Conservation (phyloP, 2,113 vertebrate species). For the Hylia prasina region DNA sequence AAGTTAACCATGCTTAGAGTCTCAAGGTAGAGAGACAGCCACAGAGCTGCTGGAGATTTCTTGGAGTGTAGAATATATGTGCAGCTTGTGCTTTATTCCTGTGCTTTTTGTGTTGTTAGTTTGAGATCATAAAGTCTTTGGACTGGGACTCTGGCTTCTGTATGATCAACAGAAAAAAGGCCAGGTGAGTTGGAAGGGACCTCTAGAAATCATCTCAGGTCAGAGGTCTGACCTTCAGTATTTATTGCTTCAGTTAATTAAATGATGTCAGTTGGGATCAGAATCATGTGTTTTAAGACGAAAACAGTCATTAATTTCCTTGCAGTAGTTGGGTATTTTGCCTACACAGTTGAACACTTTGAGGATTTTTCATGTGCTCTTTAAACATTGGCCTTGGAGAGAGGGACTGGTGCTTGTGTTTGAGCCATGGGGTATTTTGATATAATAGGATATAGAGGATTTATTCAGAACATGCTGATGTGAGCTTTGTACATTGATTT, state of each 20-base stretch:
- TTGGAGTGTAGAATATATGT: not conserved
- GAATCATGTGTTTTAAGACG: not conserved
- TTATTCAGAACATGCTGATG: not conserved
- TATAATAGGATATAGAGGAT: not conserved
- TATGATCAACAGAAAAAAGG: not conserved
- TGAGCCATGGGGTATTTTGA: not conserved
- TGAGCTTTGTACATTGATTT: not conserved
- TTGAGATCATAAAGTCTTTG: not conserved
- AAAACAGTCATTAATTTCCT: not conserved
- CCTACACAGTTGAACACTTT: rapidly evolving
- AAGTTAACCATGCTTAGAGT: not conserved
- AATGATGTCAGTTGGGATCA: not conserved
- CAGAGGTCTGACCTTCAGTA: not conserved
- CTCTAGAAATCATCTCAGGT: not conserved
- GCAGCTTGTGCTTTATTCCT: not conserved
- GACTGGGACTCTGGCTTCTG: not conserved
- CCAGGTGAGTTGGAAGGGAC: not conserved
- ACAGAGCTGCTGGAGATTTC: not conserved
- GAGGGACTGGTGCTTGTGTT: not conserved
- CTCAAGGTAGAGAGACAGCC: not conserved
- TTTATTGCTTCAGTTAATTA: not conserved
- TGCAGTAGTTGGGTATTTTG: not conserved
- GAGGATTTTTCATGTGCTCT: not conserved
- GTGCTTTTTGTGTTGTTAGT: not conserved
- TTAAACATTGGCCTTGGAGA: not conserved